phyloP scores from a whole-genome alignment of 64 coral and sea anemone genomes.

The Exaiptasia diaphana region DNA sequence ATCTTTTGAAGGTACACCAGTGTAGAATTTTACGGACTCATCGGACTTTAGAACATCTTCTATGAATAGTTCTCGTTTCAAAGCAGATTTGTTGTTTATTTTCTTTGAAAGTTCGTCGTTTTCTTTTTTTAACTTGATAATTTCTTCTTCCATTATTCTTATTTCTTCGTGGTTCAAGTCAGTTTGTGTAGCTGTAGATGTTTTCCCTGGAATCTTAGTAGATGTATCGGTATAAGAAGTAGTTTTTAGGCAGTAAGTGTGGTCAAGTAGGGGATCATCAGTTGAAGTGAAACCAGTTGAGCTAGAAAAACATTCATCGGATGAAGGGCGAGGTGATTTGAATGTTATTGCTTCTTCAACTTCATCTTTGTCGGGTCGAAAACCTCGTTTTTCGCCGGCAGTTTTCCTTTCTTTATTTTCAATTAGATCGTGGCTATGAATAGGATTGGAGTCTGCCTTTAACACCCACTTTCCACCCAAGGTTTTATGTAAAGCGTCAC shows the following conservation, averaged over 20 bases:
- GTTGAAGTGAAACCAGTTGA: neutral
- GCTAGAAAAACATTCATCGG: neutral
- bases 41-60: slow-evolving; percentile 50
- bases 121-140: too few species aligned
- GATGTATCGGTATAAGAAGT: neutral
- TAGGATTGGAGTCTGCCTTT: neutral
- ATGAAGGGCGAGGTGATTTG: neutral
- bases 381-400: neutral
- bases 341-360: neutral
- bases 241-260: neutral
- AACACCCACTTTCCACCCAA: neutral
- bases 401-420: neutral
- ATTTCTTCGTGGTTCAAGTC: too few species aligned
- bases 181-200: too few species aligned
- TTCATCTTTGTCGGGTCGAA: neutral
- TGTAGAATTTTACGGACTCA: slow-evolving; percentile 53
- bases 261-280: neutral
- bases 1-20: slow-evolving; percentile 23
- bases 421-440: neutral
- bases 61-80: slow-evolving; percentile 32
- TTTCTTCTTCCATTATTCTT: too few species aligned
- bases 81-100: slow-evolving; percentile 10
- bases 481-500: neutral
- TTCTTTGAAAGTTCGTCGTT: slow-evolving; percentile 3
- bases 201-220: neutral